Percentiles rank a stretch among this genome's conserved stretches.
Evolutionary conservation across 92 coral and sea anemone species (phyloP).

Genomic region (Palythoa caribaeorum): DNA sequence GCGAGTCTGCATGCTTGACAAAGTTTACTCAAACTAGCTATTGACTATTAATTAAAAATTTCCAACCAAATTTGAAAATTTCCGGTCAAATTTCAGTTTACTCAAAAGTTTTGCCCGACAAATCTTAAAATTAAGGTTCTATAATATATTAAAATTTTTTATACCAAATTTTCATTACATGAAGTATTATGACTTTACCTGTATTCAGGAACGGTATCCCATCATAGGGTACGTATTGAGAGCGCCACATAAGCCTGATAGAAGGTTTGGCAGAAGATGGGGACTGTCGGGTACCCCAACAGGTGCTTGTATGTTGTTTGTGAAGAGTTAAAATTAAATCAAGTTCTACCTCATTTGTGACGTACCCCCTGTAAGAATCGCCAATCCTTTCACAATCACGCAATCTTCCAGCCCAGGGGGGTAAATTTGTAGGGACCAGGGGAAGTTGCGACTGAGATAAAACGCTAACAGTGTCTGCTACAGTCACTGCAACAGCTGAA

Average conservation of each 20-base stretch:
- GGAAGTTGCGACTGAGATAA: constrained; percentile 40
- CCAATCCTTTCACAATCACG: constrained; percentile 97
- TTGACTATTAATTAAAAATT: no score
- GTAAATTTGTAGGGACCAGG: constrained; percentile 71
- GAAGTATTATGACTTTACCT: constrained; percentile 61
- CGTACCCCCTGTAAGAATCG: constrained; percentile 98
- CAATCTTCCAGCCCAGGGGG: constrained; percentile 96
- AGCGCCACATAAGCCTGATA: constrained; percentile 96
- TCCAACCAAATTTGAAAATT: no score
- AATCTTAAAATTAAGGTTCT: no score
- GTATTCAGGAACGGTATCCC: constrained; percentile 98
- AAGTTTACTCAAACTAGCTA: no score
- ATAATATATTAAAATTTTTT: no score
- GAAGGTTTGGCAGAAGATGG: constrained; percentile 99
- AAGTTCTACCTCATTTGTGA: constrained; percentile 88
- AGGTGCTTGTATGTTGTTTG: constrained; percentile 93
- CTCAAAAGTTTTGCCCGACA: no score
- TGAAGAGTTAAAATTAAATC: constrained; percentile 90
- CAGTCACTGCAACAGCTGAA: constrained; percentile 25
- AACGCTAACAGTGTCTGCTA: constrained; percentile 38
- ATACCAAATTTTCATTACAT: not conserved
- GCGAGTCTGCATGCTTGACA: no score
- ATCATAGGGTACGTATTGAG: constrained; percentile 98
- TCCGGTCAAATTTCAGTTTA: no score
- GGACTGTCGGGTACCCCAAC: constrained; percentile 98